A percentile compares a stretch with the other conserved stretches of the same genome.
Conservation (phyloP, 2,113 vertebrate species). For the Microcebus ravelobensis region DNA sequence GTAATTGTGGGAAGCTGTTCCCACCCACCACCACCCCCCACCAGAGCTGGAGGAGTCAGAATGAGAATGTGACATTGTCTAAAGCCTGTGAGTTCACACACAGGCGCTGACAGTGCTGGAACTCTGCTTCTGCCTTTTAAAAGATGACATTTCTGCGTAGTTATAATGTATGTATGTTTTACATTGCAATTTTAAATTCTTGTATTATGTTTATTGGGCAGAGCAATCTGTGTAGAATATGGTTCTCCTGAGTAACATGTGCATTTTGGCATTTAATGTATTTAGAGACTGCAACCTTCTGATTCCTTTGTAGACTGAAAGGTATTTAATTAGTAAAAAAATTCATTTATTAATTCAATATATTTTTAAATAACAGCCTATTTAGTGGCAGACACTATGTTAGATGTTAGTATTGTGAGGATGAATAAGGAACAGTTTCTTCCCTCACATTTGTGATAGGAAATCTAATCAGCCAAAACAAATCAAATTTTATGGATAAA, state of each 20-base stretch:
- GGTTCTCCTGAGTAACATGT: not conserved
- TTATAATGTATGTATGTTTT: not conserved
- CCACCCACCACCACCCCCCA: accelerated
- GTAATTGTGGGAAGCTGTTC: not conserved
- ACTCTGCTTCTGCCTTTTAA: not conserved
- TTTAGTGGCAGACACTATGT: not conserved
- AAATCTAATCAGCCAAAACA: not conserved
- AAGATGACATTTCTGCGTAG: not conserved
- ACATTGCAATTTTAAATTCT: not conserved
- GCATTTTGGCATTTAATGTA: not conserved
- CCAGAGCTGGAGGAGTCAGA: not conserved
- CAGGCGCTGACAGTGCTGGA: not conserved
- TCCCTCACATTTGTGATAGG: not conserved
- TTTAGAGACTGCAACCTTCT: not conserved
- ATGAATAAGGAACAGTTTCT: not conserved
- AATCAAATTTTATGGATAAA: not conserved
- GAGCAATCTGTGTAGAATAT: not conserved
- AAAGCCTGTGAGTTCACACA: not conserved
- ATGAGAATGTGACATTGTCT: no score
- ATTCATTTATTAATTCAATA: not conserved
- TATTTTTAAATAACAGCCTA: not conserved
- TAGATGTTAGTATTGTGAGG: not conserved
- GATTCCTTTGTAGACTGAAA: not conserved
- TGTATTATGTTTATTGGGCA: not conserved
- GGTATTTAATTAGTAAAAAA: not conserved